Base-by-base conservation (phyloP, 2,113 vertebrate genomes). In the Hyla sarda region DNA sequence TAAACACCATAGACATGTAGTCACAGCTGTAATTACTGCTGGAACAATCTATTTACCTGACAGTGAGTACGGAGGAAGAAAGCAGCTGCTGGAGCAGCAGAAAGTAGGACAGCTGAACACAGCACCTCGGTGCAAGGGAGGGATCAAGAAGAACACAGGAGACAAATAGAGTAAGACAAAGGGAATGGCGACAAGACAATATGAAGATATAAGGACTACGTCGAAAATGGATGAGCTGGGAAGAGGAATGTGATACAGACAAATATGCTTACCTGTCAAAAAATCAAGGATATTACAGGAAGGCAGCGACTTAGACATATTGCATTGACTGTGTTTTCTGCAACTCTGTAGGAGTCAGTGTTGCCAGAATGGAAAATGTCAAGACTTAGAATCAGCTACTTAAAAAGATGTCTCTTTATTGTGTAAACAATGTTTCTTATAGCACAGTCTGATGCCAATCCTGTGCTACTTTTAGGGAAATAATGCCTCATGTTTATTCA, bases 181-280 rank as follows among this genome's bases (percentile, higher is more conserved):
- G 28, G 45, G 81, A 54, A 82, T 41, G 79, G 14, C 32, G 52
- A 75, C 62, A 75, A 79, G 45, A 60, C 23, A 56, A 71, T 81
- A 69, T 87, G 80, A 87, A 89, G 76, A 88, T 82, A 23, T 0
- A 62, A 75, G 86, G 19, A 79, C 90, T 34, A 23, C 9, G 62
- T 32, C 13, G 0, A 32, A 14, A 67, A 6, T 32, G 62, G 25
- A 65, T 65, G 60, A 65, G 25, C 60, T 14, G 62, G 60, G 11
- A 25, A 21, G 10, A 11, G 8, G 56, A 21, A 10, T n/a, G 23
- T 10, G 10, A n/a, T 2, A 58, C n/a, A 58, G 56, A n/a, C 56
- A 58, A 60, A 60, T 25, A 13, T 8, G 56, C 56, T 60, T 11
- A 25, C 10, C 1, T n/a, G 23, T 25, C 7, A 60, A 5, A 41